These are phyloP conservation scores for Labeo catla DNA, from an alignment of 2,113 vertebrate species.

Conservation along the genomic window DNA sequence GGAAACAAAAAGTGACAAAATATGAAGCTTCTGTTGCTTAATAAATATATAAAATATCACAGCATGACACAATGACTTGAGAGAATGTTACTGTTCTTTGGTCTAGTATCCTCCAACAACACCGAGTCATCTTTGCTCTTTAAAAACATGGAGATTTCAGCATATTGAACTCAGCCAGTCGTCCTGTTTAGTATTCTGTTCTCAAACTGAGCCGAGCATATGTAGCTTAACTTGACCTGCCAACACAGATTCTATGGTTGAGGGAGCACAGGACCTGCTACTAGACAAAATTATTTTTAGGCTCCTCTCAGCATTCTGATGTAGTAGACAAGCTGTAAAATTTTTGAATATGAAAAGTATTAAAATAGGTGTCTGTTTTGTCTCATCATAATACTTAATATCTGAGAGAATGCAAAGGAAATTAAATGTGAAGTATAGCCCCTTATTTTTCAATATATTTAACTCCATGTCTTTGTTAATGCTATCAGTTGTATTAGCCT, in stretches of 20 bases:
- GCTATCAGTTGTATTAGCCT: not conserved
- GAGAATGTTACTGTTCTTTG: not conserved
- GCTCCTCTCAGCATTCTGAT: not conserved
- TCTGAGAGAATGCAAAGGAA: conserved; percentile 29
- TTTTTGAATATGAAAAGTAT: not conserved
- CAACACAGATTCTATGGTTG: conserved; percentile 24
- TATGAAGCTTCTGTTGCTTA: not conserved
- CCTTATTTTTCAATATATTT: conserved; percentile 3
- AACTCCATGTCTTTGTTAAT: conserved; percentile 20
- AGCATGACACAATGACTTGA: not conserved
- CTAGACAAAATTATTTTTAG: not conserved
- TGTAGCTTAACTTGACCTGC: conserved; percentile 37
- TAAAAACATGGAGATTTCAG: conserved; percentile 17
- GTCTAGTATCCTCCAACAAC: not conserved
- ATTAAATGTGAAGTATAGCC: conserved; percentile 16
- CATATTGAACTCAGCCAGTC: conserved; percentile 16
- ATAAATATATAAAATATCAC: conserved; percentile 8
- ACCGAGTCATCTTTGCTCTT: not conserved
- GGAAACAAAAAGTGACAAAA: not conserved
- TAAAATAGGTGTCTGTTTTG: not conserved
- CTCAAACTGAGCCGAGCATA: conserved; percentile 13
- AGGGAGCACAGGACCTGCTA: conserved; percentile 5
- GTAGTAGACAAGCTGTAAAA: not conserved
- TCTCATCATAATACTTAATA: not conserved
- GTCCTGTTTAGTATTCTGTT: conserved; percentile 13